These are phyloP conservation scores for Eupithecia exiguata DNA, from an alignment of 2,888 invertebrate genomes.

Conservation along the genomic window DNA sequence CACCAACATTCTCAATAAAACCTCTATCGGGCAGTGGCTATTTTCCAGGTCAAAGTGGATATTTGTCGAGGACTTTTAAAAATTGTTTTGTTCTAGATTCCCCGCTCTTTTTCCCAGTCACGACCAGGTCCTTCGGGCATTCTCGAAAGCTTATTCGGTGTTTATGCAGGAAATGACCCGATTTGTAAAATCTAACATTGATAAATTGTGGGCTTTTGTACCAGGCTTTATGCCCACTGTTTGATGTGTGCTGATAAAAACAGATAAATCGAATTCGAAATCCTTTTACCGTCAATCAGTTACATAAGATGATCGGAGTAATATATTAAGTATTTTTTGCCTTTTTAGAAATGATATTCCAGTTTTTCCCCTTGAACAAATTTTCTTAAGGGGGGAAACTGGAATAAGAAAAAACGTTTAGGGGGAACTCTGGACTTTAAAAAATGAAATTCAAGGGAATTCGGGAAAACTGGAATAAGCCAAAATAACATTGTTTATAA, in stretches of 20 bases:
- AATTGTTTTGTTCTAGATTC: conserved; percentile 66
- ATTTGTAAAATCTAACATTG: conserved; percentile 35
- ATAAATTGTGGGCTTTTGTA: conserved; percentile 29
- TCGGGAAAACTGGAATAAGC: too few species aligned
- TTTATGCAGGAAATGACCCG: conserved; percentile 44
- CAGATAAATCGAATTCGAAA: neutral
- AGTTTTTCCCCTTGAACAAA: too few species aligned
- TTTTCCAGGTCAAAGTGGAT: conserved; percentile 49
- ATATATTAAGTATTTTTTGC: neutral
- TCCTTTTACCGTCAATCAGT: neutral
- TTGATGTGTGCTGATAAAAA: conserved; percentile 27
- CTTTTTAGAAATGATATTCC: too few species aligned
- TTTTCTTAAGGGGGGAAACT: too few species aligned
- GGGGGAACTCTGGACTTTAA: too few species aligned
- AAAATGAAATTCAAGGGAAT: too few species aligned
- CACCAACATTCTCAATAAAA: conserved; percentile 43
- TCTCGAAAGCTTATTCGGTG: conserved; percentile 53
- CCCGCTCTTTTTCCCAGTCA: conserved; percentile 68
- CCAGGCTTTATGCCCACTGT: conserved; percentile 13
- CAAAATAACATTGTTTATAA: too few species aligned
- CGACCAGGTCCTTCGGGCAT: conserved; percentile 60
- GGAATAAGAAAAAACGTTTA: too few species aligned
- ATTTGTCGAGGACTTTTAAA: conserved; percentile 59
- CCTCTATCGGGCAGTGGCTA: conserved; percentile 30
- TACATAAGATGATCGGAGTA: neutral